Percentiles rank a stretch among this genome's conserved stretches.
Evolutionary conservation across 64 coral and sea anemone species (phyloP).

Genomic region (Trachythela sp.): DNA sequence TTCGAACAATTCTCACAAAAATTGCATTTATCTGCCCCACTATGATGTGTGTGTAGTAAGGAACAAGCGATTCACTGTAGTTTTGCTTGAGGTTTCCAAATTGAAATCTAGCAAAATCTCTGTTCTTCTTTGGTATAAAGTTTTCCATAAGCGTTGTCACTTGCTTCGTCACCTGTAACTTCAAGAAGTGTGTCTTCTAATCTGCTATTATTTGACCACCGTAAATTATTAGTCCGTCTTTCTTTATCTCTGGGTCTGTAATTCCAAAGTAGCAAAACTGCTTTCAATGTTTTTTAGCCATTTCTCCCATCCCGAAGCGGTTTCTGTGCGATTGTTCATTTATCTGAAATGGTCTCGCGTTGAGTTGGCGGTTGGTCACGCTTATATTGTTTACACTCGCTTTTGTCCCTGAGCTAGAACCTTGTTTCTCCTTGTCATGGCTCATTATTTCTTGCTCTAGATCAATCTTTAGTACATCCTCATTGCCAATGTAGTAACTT

Average conservation of each 20-base stretch:
- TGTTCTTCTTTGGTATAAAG: constrained; percentile 12
- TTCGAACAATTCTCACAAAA: too few species aligned
- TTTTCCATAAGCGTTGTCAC: background rate
- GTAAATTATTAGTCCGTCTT: too few species aligned
- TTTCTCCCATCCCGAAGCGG: background rate
- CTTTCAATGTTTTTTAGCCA: constrained; percentile 5
- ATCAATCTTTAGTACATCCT: too few species aligned
- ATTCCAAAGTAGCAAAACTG: background rate
- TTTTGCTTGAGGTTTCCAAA: constrained; percentile 8
- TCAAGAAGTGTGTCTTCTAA: background rate
- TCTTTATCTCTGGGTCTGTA: too few species aligned
- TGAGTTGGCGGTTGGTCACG: constrained; percentile 30
- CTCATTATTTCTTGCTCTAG: too few species aligned
- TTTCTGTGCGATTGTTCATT: constrained; percentile 18
- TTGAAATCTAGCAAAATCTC: too few species aligned
- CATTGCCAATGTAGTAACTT: too few species aligned
- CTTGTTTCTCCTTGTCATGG: background rate
- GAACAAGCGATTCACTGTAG: background rate
- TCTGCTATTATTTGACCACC: too few species aligned
- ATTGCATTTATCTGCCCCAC: too few species aligned
- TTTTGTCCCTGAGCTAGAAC: too few species aligned
- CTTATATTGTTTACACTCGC: background rate
- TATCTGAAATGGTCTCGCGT: constrained; percentile 29
- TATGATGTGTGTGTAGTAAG: background rate
- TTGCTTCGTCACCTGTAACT: background rate